Evolutionary conservation across 2,888 invertebrate species (phyloP).

Genomic region (Ephialtes manifestator): DNA sequence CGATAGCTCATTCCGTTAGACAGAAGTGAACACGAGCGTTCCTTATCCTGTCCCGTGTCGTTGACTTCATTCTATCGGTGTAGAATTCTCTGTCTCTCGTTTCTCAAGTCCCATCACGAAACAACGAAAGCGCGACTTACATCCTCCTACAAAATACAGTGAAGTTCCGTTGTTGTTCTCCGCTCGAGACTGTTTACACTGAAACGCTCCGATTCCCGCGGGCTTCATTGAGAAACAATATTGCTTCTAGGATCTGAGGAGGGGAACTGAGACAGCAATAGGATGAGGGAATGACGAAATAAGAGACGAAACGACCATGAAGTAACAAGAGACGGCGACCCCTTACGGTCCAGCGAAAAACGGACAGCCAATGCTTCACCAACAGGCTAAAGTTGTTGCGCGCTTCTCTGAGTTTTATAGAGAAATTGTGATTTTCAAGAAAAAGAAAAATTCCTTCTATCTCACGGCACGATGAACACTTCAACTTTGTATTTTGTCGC

Average conservation of each 20-base stretch:
- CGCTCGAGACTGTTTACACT: conserved; percentile 44
- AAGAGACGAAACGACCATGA: not conserved
- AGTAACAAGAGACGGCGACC: not conserved
- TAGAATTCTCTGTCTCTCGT: not conserved
- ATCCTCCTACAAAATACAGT: conserved; percentile 48
- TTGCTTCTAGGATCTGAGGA: conserved; percentile 41
- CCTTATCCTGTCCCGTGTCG: conserved; percentile 2
- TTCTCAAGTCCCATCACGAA: conserved; percentile 17
- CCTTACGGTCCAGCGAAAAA: not conserved
- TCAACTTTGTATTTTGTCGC: conserved; percentile 30
- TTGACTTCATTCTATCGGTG: conserved; percentile 27
- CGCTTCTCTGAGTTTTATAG: not conserved
- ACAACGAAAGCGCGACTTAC: conserved; percentile 29
- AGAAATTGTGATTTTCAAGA: conserved; percentile 34
- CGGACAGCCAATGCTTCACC: not conserved
- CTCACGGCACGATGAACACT: conserved; percentile 44
- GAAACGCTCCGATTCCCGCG: conserved; percentile 50
- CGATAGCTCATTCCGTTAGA: conserved; percentile 32
- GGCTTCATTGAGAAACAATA: conserved; percentile 51
- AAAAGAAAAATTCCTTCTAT: conserved; percentile 14
- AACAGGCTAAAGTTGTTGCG: not conserved
- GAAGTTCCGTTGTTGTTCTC: conserved; percentile 39
- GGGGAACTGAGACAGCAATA: not conserved
- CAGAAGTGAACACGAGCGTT: conserved; percentile 41
- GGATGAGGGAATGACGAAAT: conserved; percentile 8